Base-by-base conservation (phyloP, 2,113 vertebrate genomes). In the Notothenia rossii region DNA sequence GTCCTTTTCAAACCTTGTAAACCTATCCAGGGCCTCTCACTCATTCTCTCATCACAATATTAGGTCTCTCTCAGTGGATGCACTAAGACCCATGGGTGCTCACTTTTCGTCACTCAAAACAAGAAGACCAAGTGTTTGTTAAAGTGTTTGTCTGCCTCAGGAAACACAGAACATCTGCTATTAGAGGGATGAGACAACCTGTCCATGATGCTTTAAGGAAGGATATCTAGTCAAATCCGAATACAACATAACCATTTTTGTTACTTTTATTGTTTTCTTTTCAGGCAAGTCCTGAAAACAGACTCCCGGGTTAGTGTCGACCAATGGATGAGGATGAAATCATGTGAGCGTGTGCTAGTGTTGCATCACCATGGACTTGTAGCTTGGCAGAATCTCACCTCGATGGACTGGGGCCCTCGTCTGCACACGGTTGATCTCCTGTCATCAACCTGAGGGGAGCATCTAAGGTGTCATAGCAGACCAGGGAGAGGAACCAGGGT, bases 261-360 rank as follows among this genome's bases (percentile, higher is more conserved):
- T 58, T 49, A 22, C 1, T 58, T 68, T 53, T 20, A 9, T 17
- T 48, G 13, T 25, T 15, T 4, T 40, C 5, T 40, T 10, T 43
- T n/a, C 45, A 90, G 84, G 61, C 12, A 22, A 4, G 58, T 62
- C 58, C 62, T 43, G 20, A 36, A 40, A 45, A 48, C 55, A 10
- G 5, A 20, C 78, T 68, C 29, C 33, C 61, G 72, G 64, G 33
- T 59, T 74, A 49, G 62, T 63, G 25, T 72, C 59, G 67, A 15
- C 80, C 75, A 22, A 90, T 91, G 86, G 88, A 78, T 22, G 72
- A 85, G 72, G 89, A 93, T 86, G 89, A 88, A 73, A 77, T 59
- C 81, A 86, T 82, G 82, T 84, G 65, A 87, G 55, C 20, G 50
- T 0, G 50, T 43, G 0, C 45, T 8, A 29, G 40, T 68, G 48